Evolutionary conservation across 2,888 invertebrate genomes (phyloP), one percentile per base, ranked within the genome.

Genomic region (Tachina lurida): DNA sequence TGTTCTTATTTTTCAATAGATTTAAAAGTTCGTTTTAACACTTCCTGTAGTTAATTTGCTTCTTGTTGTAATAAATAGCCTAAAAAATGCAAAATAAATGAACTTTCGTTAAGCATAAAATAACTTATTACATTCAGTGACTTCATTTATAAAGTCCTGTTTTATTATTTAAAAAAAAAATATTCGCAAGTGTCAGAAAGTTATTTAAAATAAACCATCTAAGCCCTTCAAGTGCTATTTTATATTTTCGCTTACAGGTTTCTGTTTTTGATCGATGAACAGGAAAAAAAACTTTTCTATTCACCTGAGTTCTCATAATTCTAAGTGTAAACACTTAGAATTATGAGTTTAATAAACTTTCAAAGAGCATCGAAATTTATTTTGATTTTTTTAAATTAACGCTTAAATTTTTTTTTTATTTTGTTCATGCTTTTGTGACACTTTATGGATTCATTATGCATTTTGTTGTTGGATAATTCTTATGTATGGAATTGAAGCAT

Each of bases 301-400:
- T 31, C n/a, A 49, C n/a, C 49, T 49, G 9, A 49, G n/a, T n/a
- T 49, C n/a, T n/a, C n/a, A n/a, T n/a, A n/a, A n/a, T n/a, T n/a
- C n/a, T n/a, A n/a, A n/a, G n/a, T n/a, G n/a, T n/a, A n/a, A n/a
- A 7, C n/a, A 49, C 49, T n/a, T 49, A 1, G 49, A 49, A 49
- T 49, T 49, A 49, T 49, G 13, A 49, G n/a, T 49, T n/a, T 49
- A 49, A 49, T n/a, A 49, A 49, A 49, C 49, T 49, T 49, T 49
- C n/a, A 49, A 49, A 49, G 1, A 15, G 9, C n/a, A 15, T 1
- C 9, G 1, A n/a, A 49, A n/a, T n/a, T 49, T n/a, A 8, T n/a
- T n/a, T 49, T 49, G 49, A 2, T 49, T 7, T 31, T 31, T 31
- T 31, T 31, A 3, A 31, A 31, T 31, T 5, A 7, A 31, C 31